These are phyloP conservation scores for Sicus ferrugineus DNA, from an alignment of 2,888 invertebrate species.

Conservation along the genomic window DNA sequence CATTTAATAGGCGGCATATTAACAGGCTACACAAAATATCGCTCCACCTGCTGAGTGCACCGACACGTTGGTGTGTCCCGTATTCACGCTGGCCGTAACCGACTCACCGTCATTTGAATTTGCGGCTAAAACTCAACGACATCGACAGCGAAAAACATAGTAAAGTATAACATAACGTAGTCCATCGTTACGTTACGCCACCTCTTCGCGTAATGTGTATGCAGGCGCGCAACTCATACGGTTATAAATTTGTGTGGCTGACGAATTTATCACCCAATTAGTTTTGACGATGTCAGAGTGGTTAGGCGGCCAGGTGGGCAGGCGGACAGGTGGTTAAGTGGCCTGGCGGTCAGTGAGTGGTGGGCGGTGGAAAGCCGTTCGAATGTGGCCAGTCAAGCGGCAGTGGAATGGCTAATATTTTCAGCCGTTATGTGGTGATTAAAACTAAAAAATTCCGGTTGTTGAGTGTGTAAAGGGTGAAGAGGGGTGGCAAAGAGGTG, in stretches of 20 bases:
- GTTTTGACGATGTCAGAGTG: constrained; percentile 19
- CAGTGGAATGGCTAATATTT: neutral
- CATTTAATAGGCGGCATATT: constrained; percentile 23
- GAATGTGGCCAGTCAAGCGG: neutral
- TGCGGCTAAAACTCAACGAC: neutral
- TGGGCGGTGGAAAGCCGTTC: neutral
- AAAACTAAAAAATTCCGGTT: too few relatives aligned
- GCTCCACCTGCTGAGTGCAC: constrained; percentile 14
- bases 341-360: neutral
- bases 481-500: too few relatives aligned
- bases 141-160: neutral
- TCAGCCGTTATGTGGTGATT: too few relatives aligned
- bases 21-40: neutral
- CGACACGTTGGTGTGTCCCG: neutral
- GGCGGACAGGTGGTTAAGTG: too few relatives aligned
- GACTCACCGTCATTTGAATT: constrained; percentile 9
- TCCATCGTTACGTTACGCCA: neutral
- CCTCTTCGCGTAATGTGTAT: constrained; percentile 20
- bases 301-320: neutral
- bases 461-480: too few relatives aligned
- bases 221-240: constrained; percentile 36
- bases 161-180: neutral
- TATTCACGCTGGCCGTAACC: neutral
- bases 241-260: constrained; percentile 40
- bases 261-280: constrained; percentile 42